phyloP scores from a whole-genome alignment of 2,113 vertebrate species.

The Oreocharis arfaki region DNA sequence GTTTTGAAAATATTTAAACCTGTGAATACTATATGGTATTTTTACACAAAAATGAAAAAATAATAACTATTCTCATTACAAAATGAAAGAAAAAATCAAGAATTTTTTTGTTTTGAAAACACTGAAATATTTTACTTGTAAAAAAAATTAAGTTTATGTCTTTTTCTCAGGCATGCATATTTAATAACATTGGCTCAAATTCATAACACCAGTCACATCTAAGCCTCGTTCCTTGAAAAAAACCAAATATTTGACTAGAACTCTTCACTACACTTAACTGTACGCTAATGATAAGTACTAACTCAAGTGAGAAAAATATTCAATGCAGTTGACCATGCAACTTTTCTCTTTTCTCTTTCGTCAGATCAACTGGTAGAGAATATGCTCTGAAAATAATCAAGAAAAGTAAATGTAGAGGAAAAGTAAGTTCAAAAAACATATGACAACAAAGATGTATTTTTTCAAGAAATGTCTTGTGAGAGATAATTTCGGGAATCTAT shows the following conservation, averaged over 20 bases:
- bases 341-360: slow-evolving; percentile 25
- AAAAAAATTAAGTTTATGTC: neutral
- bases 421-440: slow-evolving; percentile 75
- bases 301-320: neutral
- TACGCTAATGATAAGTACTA: neutral
- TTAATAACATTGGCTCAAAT: neutral
- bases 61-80: neutral
- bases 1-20: neutral
- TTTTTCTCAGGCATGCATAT: neutral
- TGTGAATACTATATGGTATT: neutral
- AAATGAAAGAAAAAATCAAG: neutral
- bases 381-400: slow-evolving; percentile 98
- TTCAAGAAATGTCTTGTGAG: neutral
- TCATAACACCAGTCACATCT: neutral
- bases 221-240: neutral
- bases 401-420: slow-evolving; percentile 96
- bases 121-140: neutral
- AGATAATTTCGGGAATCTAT: neutral
- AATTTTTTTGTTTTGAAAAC: neutral
- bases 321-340: neutral
- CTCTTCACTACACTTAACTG: neutral
- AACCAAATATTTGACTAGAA: neutral
- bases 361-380: slow-evolving; percentile 89
- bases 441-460: neutral
- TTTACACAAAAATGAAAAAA: neutral